phyloP scores from a whole-genome alignment of 1,140 invertebrate species.

The Dendroctonus ponderosae region DNA sequence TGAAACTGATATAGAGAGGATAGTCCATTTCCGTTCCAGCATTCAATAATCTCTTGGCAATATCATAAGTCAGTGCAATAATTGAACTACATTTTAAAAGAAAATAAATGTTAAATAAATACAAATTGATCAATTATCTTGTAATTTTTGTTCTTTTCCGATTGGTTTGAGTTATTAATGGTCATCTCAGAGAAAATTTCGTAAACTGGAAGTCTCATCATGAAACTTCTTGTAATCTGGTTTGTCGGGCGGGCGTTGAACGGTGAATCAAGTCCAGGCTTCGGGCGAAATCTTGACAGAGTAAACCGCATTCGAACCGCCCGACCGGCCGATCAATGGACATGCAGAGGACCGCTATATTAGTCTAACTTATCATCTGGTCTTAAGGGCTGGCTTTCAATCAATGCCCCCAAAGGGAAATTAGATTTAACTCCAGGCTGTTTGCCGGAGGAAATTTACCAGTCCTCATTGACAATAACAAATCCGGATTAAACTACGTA shows the following conservation, averaged over 20 bases:
- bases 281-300: conserved; percentile 38
- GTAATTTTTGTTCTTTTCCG: too few species aligned
- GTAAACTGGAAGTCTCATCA: not conserved
- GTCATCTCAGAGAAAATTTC: too few species aligned
- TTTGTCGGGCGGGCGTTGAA: conserved; percentile 26
- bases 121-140: too few species aligned
- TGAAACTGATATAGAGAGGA: too few species aligned
- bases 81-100: too few species aligned
- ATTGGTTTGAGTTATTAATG: too few species aligned
- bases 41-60: too few species aligned
- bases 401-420: conserved; percentile 41
- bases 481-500: conserved; percentile 2
- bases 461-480: conserved; percentile 29
- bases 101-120: too few species aligned
- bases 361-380: conserved; percentile 40
- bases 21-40: too few species aligned
- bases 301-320: conserved; percentile 36
- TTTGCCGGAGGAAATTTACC: conserved; percentile 29
- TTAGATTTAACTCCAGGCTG: conserved; percentile 31
- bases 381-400: conserved; percentile 35
- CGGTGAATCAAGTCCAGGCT: conserved; percentile 38
- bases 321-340: conserved; percentile 20
- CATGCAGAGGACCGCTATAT: conserved; percentile 34
- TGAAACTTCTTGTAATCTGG: conserved; percentile 35
- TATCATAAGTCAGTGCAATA: too few species aligned